Percentiles rank a stretch among this genome's conserved stretches.
Conservation (phyloP, 2,797 vertebrate species). For the Myripristis murdjan region DNA sequence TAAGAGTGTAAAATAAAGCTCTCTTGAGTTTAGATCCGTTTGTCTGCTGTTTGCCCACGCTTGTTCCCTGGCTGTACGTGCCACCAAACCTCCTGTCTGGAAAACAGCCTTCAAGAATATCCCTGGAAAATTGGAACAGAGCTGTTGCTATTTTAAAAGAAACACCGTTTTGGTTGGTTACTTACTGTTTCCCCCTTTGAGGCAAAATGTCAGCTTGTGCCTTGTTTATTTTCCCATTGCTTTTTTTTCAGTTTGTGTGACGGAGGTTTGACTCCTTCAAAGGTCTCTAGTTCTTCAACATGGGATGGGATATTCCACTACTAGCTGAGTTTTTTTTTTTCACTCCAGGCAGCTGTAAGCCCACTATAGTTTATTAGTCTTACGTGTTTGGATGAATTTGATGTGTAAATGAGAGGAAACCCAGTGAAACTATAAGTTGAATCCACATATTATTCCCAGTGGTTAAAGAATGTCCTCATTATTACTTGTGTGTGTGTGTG, state of each 20-base stretch:
- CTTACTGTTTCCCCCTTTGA: conserved; percentile 27
- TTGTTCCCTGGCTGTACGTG: conserved; percentile 35
- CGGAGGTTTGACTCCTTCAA: conserved; percentile 13
- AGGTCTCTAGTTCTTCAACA: neutral
- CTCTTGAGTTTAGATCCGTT: conserved; percentile 34
- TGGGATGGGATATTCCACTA: conserved; percentile 12
- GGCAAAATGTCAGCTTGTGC: conserved; percentile 52
- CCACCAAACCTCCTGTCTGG: conserved; percentile 55
- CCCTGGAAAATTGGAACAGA: conserved; percentile 61
- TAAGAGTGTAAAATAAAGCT: conserved; percentile 37
- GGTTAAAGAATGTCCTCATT: too few relatives aligned
- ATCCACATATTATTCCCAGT: neutral
- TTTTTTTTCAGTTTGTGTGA: conserved; percentile 2
- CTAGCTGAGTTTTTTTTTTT: conserved; percentile 1
- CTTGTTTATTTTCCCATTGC: conserved; percentile 35
- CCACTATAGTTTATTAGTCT: neutral
- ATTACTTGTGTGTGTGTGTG: neutral
- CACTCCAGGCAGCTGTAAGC: neutral
- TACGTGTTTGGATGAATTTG: neutral
- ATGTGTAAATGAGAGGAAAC: neutral
- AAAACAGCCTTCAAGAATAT: conserved; percentile 56
- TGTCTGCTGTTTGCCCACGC: conserved; percentile 34
- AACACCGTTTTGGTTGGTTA: conserved; percentile 32
- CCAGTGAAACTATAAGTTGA: neutral
- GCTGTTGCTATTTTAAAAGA: conserved; percentile 61